Conservation (phyloP, 23 tunicate genomes). For the Phallusia fumigata region DNA sequence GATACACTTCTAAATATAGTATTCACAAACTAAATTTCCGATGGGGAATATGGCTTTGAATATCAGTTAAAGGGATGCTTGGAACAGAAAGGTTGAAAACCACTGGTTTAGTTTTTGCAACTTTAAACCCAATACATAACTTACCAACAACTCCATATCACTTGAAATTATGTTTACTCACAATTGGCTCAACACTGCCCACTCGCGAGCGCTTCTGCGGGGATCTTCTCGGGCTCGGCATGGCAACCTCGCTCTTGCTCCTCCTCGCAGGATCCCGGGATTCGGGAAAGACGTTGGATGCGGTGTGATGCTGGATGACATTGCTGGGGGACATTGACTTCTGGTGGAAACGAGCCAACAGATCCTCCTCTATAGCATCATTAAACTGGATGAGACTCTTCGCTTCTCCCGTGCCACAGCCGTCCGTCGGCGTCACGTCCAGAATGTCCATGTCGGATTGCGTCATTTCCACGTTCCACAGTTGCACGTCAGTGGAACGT, state of each 20-base stretch:
- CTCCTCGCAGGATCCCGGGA: background rate
- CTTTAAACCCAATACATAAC: too few species aligned
- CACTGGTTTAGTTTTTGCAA: too few species aligned
- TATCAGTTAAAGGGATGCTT: too few species aligned
- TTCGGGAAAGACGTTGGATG: background rate
- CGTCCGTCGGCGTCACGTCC: background rate
- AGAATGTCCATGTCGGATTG: background rate
- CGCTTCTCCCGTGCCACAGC: background rate
- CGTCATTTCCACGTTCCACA: conserved; percentile 4
- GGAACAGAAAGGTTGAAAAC: too few species aligned
- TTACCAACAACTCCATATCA: too few species aligned
- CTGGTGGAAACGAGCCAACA: background rate
- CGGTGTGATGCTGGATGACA: background rate
- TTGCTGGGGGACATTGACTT: background rate
- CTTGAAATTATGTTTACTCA: background rate
- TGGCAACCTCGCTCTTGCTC: background rate
- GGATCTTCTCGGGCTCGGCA: background rate
- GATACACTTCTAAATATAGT: too few species aligned
- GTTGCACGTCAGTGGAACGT: background rate
- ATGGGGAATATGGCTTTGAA: too few species aligned
- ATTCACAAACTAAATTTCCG: too few species aligned
- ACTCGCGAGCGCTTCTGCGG: background rate
- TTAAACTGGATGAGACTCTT: background rate
- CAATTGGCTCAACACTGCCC: background rate
- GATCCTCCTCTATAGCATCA: conserved; percentile 14